Evolutionary conservation across 2,113 vertebrate genomes (phyloP), one percentile per base, ranked within the genome.

Genomic region (Lamprologus lemairii): DNA sequence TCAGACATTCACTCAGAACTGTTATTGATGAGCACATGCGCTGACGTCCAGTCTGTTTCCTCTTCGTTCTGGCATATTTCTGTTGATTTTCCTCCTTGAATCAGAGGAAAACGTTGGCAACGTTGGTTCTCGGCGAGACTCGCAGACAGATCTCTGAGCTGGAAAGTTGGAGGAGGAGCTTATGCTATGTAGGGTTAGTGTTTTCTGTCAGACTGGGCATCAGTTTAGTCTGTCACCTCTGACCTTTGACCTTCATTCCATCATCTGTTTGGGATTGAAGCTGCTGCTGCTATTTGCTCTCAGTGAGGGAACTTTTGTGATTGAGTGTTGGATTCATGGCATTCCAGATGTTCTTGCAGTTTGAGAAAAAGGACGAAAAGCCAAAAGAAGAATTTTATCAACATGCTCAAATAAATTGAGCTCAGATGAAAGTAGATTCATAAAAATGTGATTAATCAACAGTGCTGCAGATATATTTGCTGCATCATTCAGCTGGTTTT

Each of bases 221-320:
- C 55, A 55, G 10, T 28, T 58, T 26, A 58, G 23, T 2, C 33
- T 71, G 35, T 54, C 49, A 51, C 7, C 31, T 28, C 42, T 82
- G 85, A 78, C 85, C 65, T 82, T 57, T 45, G 26, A 17, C 13
- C 31, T 9, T 58, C 28, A 9, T 7, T 21, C 65, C n/a, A 19
- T 47, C 3, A 21, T 1, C 75, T 65, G 16, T 35, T 63, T 51
- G 73, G 21, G 31, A 47, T 13, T 9, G 73, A 33, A 51, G 45
- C 16, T 21, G 37, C 12, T 21, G 37, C 12, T 57, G 79, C 14
- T 81, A 1, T 42, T 81, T 21, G 23, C 19, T 40, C 42, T 21
- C 11, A 21, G 0, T 0, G 35, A 57, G 16, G 1, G 26, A 13
- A 23, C 13, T 3, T 17, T 35, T 55, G 51, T 23, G 79, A 23